Percentiles rank a stretch among this genome's conserved stretches.
Evolutionary conservation across 2,113 vertebrate species (phyloP).

Genomic region (Cheirogaleus medius): DNA sequence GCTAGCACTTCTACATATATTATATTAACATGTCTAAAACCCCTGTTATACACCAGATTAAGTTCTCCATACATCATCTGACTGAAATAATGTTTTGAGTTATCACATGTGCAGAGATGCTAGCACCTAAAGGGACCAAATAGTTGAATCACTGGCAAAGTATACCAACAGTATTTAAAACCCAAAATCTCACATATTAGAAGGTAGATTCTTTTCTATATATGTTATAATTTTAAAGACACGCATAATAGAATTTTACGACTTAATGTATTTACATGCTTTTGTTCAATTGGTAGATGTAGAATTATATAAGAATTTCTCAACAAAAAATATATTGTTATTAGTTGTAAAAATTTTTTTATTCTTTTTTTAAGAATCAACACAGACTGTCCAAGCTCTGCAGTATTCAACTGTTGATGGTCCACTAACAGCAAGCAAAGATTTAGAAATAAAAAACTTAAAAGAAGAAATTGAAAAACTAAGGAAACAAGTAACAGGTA

Average conservation of each 20-base stretch:
- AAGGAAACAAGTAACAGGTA: conserved; percentile 95
- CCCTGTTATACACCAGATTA: not conserved
- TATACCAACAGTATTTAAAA: not conserved
- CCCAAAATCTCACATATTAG: not conserved
- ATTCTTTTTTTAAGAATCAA: conserved; percentile 89
- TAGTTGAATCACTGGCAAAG: not conserved
- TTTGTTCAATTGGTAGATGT: not conserved
- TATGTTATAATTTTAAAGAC: not conserved
- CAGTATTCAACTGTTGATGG: conserved; percentile 89
- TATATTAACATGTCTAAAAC: not conserved
- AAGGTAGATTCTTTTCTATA: not conserved
- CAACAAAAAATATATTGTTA: not conserved
- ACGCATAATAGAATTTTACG: not conserved
- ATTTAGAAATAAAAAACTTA: conserved; percentile 95
- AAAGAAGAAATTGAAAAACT: conserved; percentile 97
- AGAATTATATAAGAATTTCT: conserved; percentile 4
- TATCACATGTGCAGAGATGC: not conserved
- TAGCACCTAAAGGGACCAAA: not conserved
- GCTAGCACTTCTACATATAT: not conserved
- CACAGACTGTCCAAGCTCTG: conserved; percentile 94
- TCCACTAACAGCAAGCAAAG: conserved; percentile 86
- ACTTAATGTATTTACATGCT: not conserved
- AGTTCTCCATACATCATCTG: not conserved
- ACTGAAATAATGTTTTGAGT: not conserved
- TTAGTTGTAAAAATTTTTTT: not conserved